phyloP scores from a whole-genome alignment of 2,113 vertebrate genomes.

The Brachypteracias leptosomus region DNA sequence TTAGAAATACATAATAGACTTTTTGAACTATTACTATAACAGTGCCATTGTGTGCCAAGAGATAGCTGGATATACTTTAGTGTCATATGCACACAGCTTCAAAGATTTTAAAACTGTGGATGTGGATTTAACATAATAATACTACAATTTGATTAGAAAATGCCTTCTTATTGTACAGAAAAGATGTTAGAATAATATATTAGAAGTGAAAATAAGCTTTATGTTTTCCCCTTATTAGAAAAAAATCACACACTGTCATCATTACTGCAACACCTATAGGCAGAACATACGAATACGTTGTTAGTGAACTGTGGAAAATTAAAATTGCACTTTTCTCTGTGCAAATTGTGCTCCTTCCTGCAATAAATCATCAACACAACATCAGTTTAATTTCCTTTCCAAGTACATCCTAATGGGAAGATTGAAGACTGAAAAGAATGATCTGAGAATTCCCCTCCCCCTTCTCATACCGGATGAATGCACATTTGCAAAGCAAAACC shows the following conservation, averaged over 20 bases:
- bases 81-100: background rate
- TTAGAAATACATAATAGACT: background rate
- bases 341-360: conserved; percentile 17
- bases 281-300: conserved; percentile 23
- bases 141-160: background rate
- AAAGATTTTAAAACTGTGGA: background rate
- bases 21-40: background rate
- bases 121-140: background rate
- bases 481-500: conserved; percentile 34
- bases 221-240: background rate
- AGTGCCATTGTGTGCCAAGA: background rate
- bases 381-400: conserved; percentile 50
- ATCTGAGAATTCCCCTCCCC: background rate
- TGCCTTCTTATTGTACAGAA: background rate
- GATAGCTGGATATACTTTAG: background rate
- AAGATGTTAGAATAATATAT: background rate
- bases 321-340: conserved; percentile 47
- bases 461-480: background rate
- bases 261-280: conserved; percentile 22
- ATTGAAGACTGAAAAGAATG: conserved; percentile 5
- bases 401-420: conserved; percentile 44
- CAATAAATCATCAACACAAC: conserved; percentile 54
- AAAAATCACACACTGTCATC: background rate
- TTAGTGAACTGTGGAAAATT: conserved; percentile 64
- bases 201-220: background rate